Evolutionary conservation across 2,797 vertebrate species (phyloP).

Genomic region (Gambusia yucatana): DNA sequence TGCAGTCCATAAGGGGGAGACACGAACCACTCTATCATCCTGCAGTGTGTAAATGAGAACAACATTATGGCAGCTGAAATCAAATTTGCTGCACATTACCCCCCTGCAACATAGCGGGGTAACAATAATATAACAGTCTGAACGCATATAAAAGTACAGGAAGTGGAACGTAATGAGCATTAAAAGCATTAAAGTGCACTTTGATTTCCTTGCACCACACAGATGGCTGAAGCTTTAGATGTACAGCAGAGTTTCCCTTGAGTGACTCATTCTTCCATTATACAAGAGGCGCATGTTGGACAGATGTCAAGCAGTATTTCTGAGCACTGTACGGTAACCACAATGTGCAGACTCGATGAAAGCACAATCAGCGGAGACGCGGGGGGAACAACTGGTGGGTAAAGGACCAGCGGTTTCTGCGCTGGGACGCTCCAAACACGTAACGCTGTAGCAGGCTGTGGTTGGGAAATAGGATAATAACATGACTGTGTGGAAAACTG

Average conservation of each 20-base stretch:
- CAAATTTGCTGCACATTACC: conserved; percentile 51
- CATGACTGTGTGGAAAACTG: conserved; percentile 48
- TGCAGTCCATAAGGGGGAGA: conserved; percentile 58
- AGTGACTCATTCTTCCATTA: conserved; percentile 15
- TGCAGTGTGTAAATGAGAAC: conserved; percentile 43
- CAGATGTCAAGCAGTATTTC: conserved; percentile 46
- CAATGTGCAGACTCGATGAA: conserved; percentile 40
- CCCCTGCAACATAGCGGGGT: conserved; percentile 25
- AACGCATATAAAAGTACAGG: conserved; percentile 7
- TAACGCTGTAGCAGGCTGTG: conserved; percentile 20
- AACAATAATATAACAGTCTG: conserved; percentile 1
- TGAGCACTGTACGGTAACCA: conserved; percentile 13
- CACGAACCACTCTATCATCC: conserved; percentile 41
- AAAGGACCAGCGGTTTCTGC: conserved; percentile 22
- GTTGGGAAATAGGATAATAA: conserved; percentile 44
- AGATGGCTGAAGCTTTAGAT: conserved; percentile 39
- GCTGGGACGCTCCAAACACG: conserved; percentile 4
- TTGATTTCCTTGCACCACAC: conserved; percentile 36
- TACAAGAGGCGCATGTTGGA: conserved; percentile 25
- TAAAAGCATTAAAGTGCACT: conserved; percentile 45
- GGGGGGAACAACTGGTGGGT: conserved; percentile 23
- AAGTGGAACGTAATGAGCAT: conserved; percentile 30
- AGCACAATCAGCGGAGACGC: conserved; percentile 43
- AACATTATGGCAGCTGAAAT: conserved; percentile 46
- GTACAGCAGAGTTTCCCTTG: conserved; percentile 32